phyloP scores from a whole-genome alignment of 2,797 vertebrate genomes.

The Lemur catta region DNA sequence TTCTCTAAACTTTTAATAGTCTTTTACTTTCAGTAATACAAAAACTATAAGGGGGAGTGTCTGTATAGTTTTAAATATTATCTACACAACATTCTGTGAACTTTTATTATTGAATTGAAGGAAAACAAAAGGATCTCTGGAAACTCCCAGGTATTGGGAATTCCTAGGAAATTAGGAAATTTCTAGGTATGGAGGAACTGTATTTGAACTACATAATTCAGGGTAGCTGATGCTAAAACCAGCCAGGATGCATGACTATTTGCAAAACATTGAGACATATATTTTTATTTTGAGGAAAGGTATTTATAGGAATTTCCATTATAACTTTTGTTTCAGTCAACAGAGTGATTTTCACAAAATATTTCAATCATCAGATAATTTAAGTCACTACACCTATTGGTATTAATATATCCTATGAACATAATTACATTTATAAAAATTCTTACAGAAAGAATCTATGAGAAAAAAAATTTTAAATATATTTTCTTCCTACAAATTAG shows the following conservation, averaged over 20 bases:
- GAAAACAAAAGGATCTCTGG: no score
- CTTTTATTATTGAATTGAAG: no score
- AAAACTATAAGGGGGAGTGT: not conserved
- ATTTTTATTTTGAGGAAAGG: constrained; percentile 53
- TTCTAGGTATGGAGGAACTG: not conserved
- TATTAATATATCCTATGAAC: not conserved
- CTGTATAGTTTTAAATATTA: not conserved
- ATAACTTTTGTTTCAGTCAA: constrained; percentile 63
- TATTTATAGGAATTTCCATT: constrained; percentile 56
- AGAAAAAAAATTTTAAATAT: constrained; percentile 53
- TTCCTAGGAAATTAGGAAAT: not conserved
- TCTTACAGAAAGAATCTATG: constrained; percentile 54
- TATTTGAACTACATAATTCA: not conserved
- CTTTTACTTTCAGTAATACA: not conserved
- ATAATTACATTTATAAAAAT: constrained; percentile 64
- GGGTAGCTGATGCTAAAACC: constrained; percentile 20
- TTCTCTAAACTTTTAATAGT: not conserved
- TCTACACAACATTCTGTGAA: not conserved
- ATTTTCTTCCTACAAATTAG: constrained; percentile 73
- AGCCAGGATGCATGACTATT: not conserved
- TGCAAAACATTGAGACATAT: constrained; percentile 11
- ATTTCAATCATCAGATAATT: constrained; percentile 68
- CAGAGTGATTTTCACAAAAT: constrained; percentile 64
- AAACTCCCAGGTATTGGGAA: no score
- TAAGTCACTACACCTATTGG: constrained; percentile 38